These are phyloP conservation scores for Timandra comae DNA, from an alignment of 2,888 invertebrate genomes.

Conservation along the genomic window DNA sequence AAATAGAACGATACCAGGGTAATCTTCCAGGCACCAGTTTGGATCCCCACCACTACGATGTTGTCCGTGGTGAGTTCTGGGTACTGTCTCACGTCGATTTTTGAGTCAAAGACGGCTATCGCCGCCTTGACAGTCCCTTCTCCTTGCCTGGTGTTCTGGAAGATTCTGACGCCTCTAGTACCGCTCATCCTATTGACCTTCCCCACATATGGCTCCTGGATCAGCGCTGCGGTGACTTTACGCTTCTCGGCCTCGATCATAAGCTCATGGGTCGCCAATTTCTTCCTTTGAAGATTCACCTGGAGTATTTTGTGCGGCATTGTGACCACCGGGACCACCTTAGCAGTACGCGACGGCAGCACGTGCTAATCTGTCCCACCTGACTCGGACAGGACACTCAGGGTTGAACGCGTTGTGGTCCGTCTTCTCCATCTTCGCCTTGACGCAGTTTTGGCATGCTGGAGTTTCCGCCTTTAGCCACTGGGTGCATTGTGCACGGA, in stretches of 20 bases:
- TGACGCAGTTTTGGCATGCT: neutral
- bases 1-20: constrained; percentile 12
- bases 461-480: constrained; percentile 1
- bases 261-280: constrained; percentile 1
- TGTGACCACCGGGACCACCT: constrained; percentile 3
- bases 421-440: neutral
- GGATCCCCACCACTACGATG: constrained; percentile 6
- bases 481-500: constrained; percentile 1
- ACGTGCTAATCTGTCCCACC: constrained; percentile 10
- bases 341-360: constrained; percentile 12
- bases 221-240: neutral
- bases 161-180: constrained; percentile 4
- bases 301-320: constrained; percentile 1
- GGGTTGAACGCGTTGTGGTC: constrained; percentile 2
- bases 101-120: constrained; percentile 2
- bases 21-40: constrained; percentile 9
- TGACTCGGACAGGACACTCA: constrained; percentile 1
- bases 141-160: constrained; percentile 1
- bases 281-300: constrained; percentile 5
- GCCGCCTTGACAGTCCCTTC: constrained; percentile 5
- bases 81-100: constrained; percentile 1
- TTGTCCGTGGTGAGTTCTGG: constrained; percentile 6
- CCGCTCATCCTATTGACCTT: neutral
- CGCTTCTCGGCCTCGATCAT: constrained; percentile 2
- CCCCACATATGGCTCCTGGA: neutral